Evolutionary conservation across 1,140 invertebrate genomes (phyloP).

Genomic region (Drosophila repleta): DNA sequence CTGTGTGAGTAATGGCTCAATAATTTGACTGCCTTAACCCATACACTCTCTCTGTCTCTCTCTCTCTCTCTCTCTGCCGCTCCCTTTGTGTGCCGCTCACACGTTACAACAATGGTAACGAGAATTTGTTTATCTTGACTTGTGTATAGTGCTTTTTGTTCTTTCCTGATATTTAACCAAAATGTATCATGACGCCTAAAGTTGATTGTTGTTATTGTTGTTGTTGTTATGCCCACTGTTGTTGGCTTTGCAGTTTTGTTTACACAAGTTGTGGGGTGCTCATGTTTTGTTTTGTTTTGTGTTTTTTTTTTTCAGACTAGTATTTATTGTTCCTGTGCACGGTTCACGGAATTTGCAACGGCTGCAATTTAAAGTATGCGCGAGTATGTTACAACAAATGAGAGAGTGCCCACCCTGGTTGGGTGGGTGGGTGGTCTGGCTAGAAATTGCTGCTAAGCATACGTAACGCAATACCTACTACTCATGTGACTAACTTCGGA

Average conservation of each 20-base stretch:
- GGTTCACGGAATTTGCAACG: slow-evolving; percentile 67
- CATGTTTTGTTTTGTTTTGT: slow-evolving; percentile 62
- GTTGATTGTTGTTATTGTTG: slow-evolving; percentile 37
- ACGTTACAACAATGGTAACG: slow-evolving; percentile 71
- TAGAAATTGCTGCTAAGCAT: neutral
- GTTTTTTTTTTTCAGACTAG: slow-evolving; percentile 61
- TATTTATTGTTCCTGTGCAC: slow-evolving; percentile 74
- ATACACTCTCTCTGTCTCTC: neutral
- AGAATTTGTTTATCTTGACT: slow-evolving; percentile 78
- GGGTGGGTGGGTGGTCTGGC: neutral
- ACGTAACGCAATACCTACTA: slow-evolving; percentile 2
- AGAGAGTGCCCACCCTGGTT: slow-evolving; percentile 3
- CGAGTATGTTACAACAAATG: slow-evolving; percentile 57
- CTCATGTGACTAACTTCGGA: neutral
- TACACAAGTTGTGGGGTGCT: slow-evolving; percentile 64
- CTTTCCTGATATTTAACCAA: slow-evolving; percentile 72
- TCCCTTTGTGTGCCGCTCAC: slow-evolving; percentile 30
- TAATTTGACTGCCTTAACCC: slow-evolving; percentile 61
- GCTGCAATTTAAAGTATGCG: slow-evolving; percentile 55
- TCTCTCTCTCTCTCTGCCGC: slow-evolving; percentile 3
- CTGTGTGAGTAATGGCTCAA: slow-evolving; percentile 76
- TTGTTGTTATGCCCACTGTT: slow-evolving; percentile 39
- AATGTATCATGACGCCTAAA: slow-evolving; percentile 78
- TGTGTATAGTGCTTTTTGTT: slow-evolving; percentile 51
- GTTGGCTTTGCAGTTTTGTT: slow-evolving; percentile 61